Evolutionary conservation across 1,140 invertebrate genomes (phyloP).

Genomic region (Drosophila subpulchrella): DNA sequence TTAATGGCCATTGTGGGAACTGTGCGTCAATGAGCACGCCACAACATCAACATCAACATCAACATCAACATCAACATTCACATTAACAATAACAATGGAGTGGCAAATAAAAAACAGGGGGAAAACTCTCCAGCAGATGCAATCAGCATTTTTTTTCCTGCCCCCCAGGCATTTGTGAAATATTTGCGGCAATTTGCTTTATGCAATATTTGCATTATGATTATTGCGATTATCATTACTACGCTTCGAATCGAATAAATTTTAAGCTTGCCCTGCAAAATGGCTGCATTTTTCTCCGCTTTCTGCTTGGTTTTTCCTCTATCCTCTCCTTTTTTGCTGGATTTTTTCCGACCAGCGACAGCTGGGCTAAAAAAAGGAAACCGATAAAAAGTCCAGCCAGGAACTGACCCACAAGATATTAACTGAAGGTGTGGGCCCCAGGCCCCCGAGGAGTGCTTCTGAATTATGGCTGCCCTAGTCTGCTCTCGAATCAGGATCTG

Average conservation of each 20-base stretch:
- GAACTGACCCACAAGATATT: slow-evolving; percentile 40
- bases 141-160: slow-evolving; percentile 4
- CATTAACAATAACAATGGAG: slow-evolving; percentile 12
- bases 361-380: slow-evolving; percentile 1
- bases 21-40: slow-evolving; percentile 57
- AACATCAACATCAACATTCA: slow-evolving; percentile 1
- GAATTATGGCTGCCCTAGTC: slow-evolving; percentile 27
- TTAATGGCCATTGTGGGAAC: slow-evolving; percentile 59
- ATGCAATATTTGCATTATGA: slow-evolving; percentile 56
- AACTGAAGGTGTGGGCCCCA: slow-evolving; percentile 24
- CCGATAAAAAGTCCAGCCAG: slow-evolving; percentile 12
- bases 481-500: not conserved
- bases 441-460: slow-evolving; percentile 5
- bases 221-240: slow-evolving; percentile 59
- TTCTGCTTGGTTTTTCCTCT: not conserved
- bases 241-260: slow-evolving; percentile 48
- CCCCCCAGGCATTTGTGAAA: slow-evolving; percentile 38
- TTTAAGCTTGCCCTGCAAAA: slow-evolving; percentile 20
- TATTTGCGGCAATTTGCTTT: slow-evolving; percentile 57
- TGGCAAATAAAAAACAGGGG: not conserved
- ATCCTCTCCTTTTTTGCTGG: not conserved
- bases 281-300: slow-evolving; percentile 18
- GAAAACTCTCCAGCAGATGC: slow-evolving; percentile 4
- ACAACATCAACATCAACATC: slow-evolving; percentile 43
- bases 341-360: slow-evolving; percentile 24